Evolutionary conservation across 2,888 invertebrate genomes (phyloP).

Genomic region (Scrobipalpa costella): DNA sequence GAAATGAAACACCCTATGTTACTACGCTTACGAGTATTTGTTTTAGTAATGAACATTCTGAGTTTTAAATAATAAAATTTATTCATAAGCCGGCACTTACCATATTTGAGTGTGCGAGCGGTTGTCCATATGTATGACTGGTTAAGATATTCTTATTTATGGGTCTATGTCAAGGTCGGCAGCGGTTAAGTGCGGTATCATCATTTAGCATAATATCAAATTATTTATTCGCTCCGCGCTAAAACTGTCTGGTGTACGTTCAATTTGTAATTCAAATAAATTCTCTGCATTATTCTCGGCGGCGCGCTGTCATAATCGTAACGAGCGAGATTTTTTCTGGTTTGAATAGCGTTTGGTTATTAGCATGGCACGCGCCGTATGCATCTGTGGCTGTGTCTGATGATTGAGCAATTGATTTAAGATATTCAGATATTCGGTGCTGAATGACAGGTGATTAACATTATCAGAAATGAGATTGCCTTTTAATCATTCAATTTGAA

Average conservation of each 20-base stretch:
- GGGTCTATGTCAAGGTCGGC: conserved; percentile 78
- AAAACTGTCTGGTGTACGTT: conserved; percentile 71
- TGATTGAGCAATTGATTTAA: conserved; percentile 21
- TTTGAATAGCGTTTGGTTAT: conserved; percentile 40
- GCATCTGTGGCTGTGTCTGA: background rate
- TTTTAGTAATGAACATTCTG: conserved; percentile 81
- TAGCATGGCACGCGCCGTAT: conserved; percentile 28
- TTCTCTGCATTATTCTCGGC: conserved; percentile 64
- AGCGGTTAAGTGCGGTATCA: conserved; percentile 66
- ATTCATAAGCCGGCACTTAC: conserved; percentile 80
- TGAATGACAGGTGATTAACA: conserved; percentile 7
- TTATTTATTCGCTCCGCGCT: conserved; percentile 78
- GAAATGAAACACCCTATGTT: conserved; percentile 69
- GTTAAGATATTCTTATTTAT: conserved; percentile 80
- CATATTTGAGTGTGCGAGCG: conserved; percentile 77
- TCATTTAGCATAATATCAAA: conserved; percentile 79
- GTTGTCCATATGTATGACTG: conserved; percentile 79
- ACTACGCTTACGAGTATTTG: conserved; percentile 79
- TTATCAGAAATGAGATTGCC: background rate
- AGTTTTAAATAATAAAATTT: conserved; percentile 81
- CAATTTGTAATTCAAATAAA: conserved; percentile 80
- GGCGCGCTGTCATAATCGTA: conserved; percentile 66
- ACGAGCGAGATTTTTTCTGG: conserved; percentile 64
- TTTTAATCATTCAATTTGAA: background rate
- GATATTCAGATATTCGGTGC: background rate